Percentiles rank a stretch among this genome's conserved stretches.
Evolutionary conservation across 2,797 vertebrate genomes (phyloP).

Genomic region (Peromyscus nudipes): DNA sequence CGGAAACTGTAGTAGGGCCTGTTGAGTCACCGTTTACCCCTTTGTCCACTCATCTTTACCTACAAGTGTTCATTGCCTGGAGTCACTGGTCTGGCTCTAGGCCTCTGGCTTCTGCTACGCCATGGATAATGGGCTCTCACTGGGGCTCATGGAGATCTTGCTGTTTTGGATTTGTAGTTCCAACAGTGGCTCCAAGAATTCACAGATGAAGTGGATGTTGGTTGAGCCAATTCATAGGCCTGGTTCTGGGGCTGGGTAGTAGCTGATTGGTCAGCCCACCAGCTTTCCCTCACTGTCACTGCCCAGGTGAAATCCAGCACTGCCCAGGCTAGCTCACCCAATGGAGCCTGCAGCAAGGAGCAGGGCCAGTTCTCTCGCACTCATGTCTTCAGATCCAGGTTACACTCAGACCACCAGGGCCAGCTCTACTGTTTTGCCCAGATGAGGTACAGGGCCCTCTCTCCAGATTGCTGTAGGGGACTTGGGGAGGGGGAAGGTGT

Average conservation of each 20-base stretch:
- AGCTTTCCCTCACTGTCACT: not conserved
- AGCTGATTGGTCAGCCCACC: not conserved
- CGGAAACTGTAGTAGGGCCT: not conserved
- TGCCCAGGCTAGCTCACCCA: not conserved
- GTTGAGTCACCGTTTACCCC: not conserved
- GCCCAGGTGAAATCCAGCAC: not conserved
- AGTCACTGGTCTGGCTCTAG: not conserved
- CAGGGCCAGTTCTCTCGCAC: not conserved
- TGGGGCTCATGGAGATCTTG: not conserved
- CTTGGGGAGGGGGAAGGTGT: not conserved
- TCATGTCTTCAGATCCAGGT: not conserved
- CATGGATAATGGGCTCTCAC: not conserved
- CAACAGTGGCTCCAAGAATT: not conserved
- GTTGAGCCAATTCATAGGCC: not conserved
- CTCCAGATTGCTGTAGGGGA: not conserved
- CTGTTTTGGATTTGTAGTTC: not conserved
- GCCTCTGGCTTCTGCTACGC: not conserved
- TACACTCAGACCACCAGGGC: not conserved
- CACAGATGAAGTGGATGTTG: not conserved
- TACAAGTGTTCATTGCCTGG: not conserved
- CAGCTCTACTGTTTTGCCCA: not conserved
- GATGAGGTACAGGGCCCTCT: not conserved
- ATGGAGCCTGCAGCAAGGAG: not conserved
- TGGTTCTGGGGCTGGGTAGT: not conserved
- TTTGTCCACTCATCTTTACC: not conserved